phyloP scores from a whole-genome alignment of 2,797 vertebrate genomes.

The Lagocephalus sceleratus region DNA sequence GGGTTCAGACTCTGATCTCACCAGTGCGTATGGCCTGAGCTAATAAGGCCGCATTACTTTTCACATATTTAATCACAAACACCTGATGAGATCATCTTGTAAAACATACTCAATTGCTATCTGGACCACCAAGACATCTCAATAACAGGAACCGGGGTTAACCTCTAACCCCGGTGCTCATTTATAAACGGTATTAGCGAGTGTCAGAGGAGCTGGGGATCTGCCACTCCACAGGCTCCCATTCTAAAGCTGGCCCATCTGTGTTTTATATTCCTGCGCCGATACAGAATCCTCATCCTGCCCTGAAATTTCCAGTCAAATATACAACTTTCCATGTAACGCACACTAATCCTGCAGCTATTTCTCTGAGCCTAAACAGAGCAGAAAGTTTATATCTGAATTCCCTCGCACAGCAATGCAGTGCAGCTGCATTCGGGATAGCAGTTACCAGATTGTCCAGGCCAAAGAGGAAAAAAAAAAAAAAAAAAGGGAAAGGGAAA shows the following conservation, averaged over 20 bases:
- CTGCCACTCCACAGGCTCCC: conserved; percentile 28
- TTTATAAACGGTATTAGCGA: conserved; percentile 32
- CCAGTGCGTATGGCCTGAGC: too few species aligned
- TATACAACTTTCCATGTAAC: conserved; percentile 62
- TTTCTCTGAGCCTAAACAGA: conserved; percentile 65
- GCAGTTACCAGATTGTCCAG: conserved; percentile 30
- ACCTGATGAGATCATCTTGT: too few species aligned
- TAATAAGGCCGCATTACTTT: too few species aligned
- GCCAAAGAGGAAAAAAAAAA: conserved; percentile 47
- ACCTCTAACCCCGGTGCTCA: conserved; percentile 3
- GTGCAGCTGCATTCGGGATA: conserved; percentile 48
- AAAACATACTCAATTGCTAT: conserved; percentile 7
- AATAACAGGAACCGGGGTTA: conserved; percentile 20
- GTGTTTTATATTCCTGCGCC: conserved; percentile 56
- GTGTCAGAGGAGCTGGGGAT: conserved; percentile 8
- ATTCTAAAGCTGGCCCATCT: conserved; percentile 42
- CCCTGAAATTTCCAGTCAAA: conserved; percentile 57
- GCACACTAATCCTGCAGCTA: conserved; percentile 60
- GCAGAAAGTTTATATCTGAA: conserved; percentile 61
- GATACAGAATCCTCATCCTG: conserved; percentile 57
- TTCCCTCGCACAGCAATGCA: conserved; percentile 22
- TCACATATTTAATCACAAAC: too few species aligned
- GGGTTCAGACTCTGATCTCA: too few species aligned
- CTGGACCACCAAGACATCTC: conserved; percentile 21
- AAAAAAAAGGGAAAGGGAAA: too few species aligned